Percentiles rank a stretch among this genome's conserved stretches.
phyloP scores from a whole-genome alignment of 2,113 vertebrate species.

The Dipodomys spectabilis region DNA sequence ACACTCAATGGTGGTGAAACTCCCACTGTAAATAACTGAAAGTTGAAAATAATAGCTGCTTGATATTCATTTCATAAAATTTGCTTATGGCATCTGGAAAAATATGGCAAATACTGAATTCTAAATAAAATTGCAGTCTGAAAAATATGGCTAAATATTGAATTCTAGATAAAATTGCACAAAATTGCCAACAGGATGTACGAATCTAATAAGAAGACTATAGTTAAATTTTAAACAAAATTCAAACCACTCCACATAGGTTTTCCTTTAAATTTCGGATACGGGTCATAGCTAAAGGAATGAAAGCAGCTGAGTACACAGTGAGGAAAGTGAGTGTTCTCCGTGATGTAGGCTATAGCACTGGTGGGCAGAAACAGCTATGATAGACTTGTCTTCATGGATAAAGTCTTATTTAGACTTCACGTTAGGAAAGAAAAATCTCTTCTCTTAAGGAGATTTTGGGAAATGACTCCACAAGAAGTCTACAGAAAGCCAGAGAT shows the following conservation, averaged over 20 bases:
- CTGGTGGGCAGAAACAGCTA: neutral
- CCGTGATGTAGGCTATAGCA: no score
- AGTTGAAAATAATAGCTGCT: neutral
- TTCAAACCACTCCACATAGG: neutral
- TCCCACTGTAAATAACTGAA: neutral
- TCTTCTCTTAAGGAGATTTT: neutral
- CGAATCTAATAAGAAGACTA: neutral
- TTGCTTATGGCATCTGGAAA: neutral
- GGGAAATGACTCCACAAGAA: neutral
- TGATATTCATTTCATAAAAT: neutral
- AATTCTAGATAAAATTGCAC: neutral
- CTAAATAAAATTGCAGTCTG: neutral
- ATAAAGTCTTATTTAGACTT: neutral
- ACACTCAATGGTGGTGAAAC: neutral
- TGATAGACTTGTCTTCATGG: neutral
- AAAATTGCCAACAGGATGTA: neutral
- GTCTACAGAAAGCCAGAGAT: neutral
- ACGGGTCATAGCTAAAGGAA: neutral
- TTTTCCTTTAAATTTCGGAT: neutral
- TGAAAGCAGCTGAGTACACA: no score
- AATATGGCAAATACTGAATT: neutral
- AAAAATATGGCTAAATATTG: neutral
- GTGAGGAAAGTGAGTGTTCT: no score
- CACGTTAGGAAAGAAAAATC: neutral
- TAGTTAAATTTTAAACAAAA: neutral